phyloP scores from a whole-genome alignment of 1,140 invertebrate genomes.

The Meloidogyne hapla region DNA sequence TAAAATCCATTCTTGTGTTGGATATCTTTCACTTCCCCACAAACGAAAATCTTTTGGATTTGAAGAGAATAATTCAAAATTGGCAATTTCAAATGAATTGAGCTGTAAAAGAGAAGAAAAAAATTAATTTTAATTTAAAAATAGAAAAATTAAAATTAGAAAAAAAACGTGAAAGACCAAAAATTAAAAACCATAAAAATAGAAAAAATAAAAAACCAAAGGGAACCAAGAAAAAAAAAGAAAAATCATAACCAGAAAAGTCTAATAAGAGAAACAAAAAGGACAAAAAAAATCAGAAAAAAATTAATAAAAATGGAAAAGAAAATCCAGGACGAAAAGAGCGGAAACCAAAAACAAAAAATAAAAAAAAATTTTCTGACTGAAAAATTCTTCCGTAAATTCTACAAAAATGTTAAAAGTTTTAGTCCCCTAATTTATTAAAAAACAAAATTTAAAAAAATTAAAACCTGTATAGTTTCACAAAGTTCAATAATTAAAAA shows the following conservation, averaged over 20 bases:
- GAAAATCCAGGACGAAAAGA: too few relatives aligned
- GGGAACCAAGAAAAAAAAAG: too few relatives aligned
- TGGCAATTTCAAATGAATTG: conserved; percentile 82
- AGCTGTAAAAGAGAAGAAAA: conserved; percentile 45
- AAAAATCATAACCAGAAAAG: too few relatives aligned
- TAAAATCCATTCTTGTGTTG: conserved; percentile 83
- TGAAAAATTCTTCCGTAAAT: too few relatives aligned
- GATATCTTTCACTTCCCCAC: conserved; percentile 83
- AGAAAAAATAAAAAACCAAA: too few relatives aligned
- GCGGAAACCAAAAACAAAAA: conserved; percentile 6
- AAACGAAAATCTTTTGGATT: conserved; percentile 81
- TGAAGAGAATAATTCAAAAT: conserved; percentile 96
- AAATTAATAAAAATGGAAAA: too few relatives aligned
- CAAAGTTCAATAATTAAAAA: conserved; percentile 97
- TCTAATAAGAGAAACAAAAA: too few relatives aligned
- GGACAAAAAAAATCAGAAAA: too few relatives aligned
- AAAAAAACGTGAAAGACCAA: conserved; percentile 6
- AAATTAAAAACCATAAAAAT: too few relatives aligned
- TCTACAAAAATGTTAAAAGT: too few relatives aligned
- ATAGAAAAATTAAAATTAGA: conserved; percentile 8
- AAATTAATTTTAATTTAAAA: background rate
- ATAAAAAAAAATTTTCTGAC: too few relatives aligned
- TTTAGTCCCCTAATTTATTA: too few relatives aligned
- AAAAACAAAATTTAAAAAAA: conserved; percentile 11
- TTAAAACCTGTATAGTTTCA: conserved; percentile 82